Percentiles rank a stretch among this genome's conserved stretches.
Evolutionary conservation across 2,888 invertebrate species (phyloP).

Genomic region (Lasioglossum marginatum): DNA sequence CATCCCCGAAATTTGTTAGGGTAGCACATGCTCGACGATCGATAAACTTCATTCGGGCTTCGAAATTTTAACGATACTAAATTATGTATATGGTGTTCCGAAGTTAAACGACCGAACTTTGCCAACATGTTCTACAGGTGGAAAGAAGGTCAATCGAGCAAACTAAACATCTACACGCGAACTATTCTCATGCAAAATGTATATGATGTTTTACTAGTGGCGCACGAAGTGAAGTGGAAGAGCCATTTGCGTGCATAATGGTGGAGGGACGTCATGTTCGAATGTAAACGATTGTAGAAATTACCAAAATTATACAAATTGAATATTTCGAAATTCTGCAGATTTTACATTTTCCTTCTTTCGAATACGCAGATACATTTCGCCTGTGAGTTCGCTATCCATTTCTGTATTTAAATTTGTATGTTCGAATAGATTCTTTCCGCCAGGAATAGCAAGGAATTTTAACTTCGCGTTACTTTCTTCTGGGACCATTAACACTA

Average conservation of each 20-base stretch:
- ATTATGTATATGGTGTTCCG: constrained; percentile 36
- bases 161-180: constrained; percentile 5
- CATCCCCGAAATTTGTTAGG: constrained; percentile 37
- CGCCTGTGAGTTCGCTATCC: background rate
- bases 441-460: background rate
- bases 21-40: constrained; percentile 19
- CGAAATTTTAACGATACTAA: constrained; percentile 38
- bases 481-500: background rate
- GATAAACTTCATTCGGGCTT: constrained; percentile 38
- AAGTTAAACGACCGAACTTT: constrained; percentile 16
- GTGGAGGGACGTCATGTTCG: background rate
- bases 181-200: background rate
- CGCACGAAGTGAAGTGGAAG: background rate
- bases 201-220: background rate
- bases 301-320: background rate
- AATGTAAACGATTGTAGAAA: background rate
- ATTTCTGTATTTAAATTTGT: background rate
- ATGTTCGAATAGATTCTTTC: background rate
- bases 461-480: background rate
- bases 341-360: background rate
- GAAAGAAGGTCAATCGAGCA: constrained; percentile 12
- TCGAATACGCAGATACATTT: background rate
- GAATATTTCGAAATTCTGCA: background rate
- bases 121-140: constrained; percentile 18
- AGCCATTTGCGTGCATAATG: background rate